phyloP scores from a whole-genome alignment of 2,797 vertebrate genomes.

The Astyanax mexicanus region DNA sequence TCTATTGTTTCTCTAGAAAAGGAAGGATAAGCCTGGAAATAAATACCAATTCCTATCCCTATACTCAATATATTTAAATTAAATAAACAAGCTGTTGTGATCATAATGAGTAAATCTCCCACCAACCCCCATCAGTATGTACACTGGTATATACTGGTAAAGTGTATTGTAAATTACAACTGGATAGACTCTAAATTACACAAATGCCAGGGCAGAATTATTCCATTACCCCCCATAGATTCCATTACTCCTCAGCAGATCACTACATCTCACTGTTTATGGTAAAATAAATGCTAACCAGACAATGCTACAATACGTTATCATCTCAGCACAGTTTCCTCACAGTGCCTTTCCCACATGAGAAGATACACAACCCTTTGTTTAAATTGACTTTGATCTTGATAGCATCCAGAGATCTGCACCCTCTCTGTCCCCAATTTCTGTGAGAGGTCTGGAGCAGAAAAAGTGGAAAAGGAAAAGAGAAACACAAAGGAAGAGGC shows the following conservation, averaged over 20 bases:
- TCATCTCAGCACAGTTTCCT: neutral
- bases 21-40: no score
- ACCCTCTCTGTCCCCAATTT: neutral
- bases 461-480: neutral
- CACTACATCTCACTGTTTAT: constrained; percentile 3
- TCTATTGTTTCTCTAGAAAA: no score
- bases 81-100: no score
- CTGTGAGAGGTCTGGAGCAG: neutral
- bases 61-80: no score
- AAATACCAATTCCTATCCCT: no score
- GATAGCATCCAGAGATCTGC: constrained; percentile 1
- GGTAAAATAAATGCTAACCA: neutral
- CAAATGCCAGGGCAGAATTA: no score
- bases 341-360: neutral
- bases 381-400: constrained; percentile 30
- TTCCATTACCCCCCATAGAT: neutral
- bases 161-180: no score
- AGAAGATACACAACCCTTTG: neutral
- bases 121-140: no score
- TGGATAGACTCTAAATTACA: neutral
- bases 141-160: no score
- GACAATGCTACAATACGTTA: constrained; percentile 17
- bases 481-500: neutral
- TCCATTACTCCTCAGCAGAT: neutral
- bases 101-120: no score